Base-by-base conservation (phyloP, 2,797 vertebrate species). In the Sebastolobus altivelis region DNA sequence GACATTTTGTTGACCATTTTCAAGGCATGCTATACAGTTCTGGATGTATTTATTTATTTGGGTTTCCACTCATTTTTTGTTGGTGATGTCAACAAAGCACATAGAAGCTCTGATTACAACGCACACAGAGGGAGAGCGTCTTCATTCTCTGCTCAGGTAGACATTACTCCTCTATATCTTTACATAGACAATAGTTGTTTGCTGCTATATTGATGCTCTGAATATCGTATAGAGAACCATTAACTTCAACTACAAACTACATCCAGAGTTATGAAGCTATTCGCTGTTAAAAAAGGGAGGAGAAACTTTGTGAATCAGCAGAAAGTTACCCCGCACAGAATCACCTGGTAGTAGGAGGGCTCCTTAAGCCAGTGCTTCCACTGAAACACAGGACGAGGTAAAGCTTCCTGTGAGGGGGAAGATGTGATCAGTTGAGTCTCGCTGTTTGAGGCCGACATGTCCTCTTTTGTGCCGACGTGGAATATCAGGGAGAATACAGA, bases 341-440 rank as follows among this genome's bases (percentile, higher is more conserved):
- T 33, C 16, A 94, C 97, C 96, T 98, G 97, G 83, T 97, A 97
- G 89, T 98, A 98, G 35, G 97, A 94, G 0, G 96, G 95, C 59
- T 99, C 96, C 80, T 77, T 86, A 38, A 94, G 65, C 93, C 92
- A 93, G 4, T 90, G 69, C 22, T 89, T 93, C 93, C 94, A 94
- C 55, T 72, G 80, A n/a, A 98, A 88, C 22, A 95, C 37, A 22
- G 67, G 61, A 20, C 9, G 38, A 0, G 83, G 18, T 0, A 18
- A n/a, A n/a, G 6, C 1, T 13, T 86, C 79, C 75, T 74, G 63
- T 4, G 63, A 40, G 0, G 18, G 75, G 79, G 82, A 96, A 8
- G 62, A 94, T 16, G 20, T 73, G 0, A 93, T 90, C 0, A 93
- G 88, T 0, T 1, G 60, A 29, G 75, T 81, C 6, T 94, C 95